Conservation (phyloP, 2,113 vertebrate genomes). For the Onychostoma macrolepis region DNA sequence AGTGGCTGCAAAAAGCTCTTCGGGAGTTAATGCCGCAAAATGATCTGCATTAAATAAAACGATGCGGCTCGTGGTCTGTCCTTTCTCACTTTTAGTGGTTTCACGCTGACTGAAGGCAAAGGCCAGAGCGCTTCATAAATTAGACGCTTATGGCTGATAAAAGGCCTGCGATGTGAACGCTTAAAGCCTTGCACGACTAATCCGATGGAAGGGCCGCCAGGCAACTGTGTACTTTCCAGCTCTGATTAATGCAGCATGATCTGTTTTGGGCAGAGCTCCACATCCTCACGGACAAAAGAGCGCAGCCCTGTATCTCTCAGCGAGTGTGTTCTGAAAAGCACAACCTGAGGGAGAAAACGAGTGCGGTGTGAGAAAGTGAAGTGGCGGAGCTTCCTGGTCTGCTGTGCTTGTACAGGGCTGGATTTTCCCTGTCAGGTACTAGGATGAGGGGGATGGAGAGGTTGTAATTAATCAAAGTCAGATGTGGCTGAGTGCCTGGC, state of each 20-base stretch:
- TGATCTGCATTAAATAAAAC: constrained; percentile 44
- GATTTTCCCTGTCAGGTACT: constrained; percentile 87
- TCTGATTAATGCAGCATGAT: constrained; percentile 64
- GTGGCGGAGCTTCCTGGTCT: constrained; percentile 26
- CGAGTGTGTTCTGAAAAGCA: constrained; percentile 31
- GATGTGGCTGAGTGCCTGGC: constrained; percentile 93
- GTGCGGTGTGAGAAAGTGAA: constrained; percentile 30
- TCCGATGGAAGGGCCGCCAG: constrained; percentile 48
- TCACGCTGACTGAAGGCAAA: constrained; percentile 35
- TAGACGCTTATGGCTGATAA: constrained; percentile 50
- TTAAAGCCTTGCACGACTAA: constrained; percentile 43
- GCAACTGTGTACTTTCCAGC: constrained; percentile 53
- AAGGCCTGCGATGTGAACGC: constrained; percentile 49
- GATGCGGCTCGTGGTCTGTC: constrained; percentile 37
- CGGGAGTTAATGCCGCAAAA: constrained; percentile 45
- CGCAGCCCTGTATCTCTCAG: constrained; percentile 23
- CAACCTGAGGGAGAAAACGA: constrained; percentile 38
- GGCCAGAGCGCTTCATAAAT: constrained; percentile 42
- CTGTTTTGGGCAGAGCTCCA: constrained; percentile 41
- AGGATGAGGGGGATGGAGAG: constrained; percentile 86
- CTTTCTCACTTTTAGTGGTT: constrained; percentile 42
- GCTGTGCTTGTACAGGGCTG: constrained; percentile 63
- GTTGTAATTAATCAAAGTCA: constrained; percentile 99
- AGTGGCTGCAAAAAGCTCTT: constrained; percentile 21
- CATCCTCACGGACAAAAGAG: constrained; percentile 53